Evolutionary conservation across 2,113 vertebrate genomes (phyloP).

Genomic region (Melanocharis versteri): DNA sequence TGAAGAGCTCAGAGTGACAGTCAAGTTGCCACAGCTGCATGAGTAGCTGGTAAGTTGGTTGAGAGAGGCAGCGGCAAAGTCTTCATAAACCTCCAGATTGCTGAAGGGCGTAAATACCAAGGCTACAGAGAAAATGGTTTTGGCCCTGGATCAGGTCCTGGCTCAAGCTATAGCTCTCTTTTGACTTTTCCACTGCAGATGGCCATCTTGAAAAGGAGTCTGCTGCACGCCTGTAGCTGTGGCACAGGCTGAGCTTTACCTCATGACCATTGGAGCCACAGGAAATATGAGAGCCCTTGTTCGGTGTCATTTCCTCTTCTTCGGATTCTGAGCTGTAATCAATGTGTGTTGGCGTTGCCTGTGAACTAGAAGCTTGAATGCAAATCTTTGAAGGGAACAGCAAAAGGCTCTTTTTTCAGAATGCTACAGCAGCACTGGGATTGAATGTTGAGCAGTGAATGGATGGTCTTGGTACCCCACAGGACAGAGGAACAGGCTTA

Average conservation of each 20-base stretch:
- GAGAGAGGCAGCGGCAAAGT: not conserved
- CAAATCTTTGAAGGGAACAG: not conserved
- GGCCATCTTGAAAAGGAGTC: not conserved
- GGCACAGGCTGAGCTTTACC: not conserved
- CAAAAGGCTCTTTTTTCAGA: not conserved
- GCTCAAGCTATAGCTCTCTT: not conserved
- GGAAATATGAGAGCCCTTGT: not conserved
- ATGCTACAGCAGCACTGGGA: not conserved
- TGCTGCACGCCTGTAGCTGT: not conserved
- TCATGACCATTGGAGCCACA: not conserved
- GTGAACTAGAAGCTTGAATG: not conserved
- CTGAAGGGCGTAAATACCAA: not conserved
- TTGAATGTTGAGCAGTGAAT: not conserved
- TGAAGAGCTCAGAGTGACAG: not conserved
- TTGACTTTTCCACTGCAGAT: not conserved
- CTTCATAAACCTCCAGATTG: conserved; percentile 7
- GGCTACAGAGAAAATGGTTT: not conserved
- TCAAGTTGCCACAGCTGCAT: not conserved
- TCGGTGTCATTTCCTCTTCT: not conserved
- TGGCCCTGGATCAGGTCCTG: not conserved
- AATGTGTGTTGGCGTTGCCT: not conserved
- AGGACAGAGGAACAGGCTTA: not conserved
- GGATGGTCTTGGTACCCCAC: not conserved
- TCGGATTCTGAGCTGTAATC: not conserved
- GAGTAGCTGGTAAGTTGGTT: not conserved